A percentile compares a stretch with the other conserved stretches of the same genome.
Conservation (phyloP, 1,140 invertebrate genomes). For the Cydia pomonella region DNA sequence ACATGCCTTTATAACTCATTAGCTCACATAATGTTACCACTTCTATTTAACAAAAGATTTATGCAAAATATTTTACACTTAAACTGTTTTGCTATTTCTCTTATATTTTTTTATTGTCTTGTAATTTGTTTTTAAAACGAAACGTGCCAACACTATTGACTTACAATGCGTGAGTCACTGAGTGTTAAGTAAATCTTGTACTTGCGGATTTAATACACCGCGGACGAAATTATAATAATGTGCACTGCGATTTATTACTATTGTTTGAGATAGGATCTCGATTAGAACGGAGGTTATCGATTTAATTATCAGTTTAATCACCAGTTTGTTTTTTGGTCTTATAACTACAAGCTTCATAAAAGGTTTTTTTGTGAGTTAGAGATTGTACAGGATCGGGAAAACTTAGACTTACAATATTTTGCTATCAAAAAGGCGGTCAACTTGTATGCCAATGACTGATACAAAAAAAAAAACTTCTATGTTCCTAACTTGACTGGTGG, state of each 20-base stretch:
- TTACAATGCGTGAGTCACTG: background rate
- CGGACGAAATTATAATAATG: conserved; percentile 10
- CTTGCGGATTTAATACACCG: conserved; percentile 1
- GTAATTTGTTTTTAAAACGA: conserved; percentile 7
- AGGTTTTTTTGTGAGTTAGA: background rate
- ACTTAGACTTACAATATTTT: no score
- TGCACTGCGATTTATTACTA: conserved; percentile 6
- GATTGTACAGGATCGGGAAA: no score
- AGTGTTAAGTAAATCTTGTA: conserved; percentile 19
- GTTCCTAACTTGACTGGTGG: no score
- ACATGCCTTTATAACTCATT: no score
- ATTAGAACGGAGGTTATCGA: conserved; percentile 2
- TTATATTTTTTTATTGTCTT: background rate
- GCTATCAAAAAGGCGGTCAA: no score
- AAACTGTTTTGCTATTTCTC: background rate
- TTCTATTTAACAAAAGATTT: no score
- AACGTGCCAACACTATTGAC: conserved; percentile 13
- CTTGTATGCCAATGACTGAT: no score
- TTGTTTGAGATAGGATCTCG: background rate
- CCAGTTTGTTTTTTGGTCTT: background rate
- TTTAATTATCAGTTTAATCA: background rate
- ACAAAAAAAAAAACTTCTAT: no score
- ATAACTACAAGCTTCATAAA: background rate
- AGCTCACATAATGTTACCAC: no score
- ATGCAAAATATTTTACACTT: no score